Evolutionary conservation across 2,113 vertebrate genomes (phyloP), one percentile per base, ranked within the genome.

Genomic region (Sigmodon hispidus): DNA sequence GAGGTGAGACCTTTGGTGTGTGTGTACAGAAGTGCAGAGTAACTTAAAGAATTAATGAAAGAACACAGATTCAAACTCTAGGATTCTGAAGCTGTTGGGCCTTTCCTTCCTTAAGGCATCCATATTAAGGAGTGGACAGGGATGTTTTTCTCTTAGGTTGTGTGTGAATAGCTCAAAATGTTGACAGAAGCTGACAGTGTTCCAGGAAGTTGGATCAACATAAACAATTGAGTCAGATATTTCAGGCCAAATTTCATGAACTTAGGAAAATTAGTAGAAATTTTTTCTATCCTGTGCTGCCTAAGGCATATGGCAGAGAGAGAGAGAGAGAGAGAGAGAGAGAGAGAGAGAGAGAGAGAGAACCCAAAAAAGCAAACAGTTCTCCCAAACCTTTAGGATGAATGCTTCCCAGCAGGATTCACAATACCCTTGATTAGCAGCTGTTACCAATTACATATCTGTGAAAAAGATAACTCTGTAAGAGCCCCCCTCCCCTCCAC

Each of bases 401-500:
- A 94, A 96, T 94, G 77, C 84, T 93, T 29, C 12, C 55, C 29
- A 29, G 22, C 21, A 36, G 61, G 77, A 93, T 97, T 91, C 93
- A 97, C 97, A 97, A 97, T 97, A 90, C 86, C 81, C 96, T 92
- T 97, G 97, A 98, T 98, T 96, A 97, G 93, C 97, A 96, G 97
- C 97, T 98, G 96, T 85, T 96, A 55, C 96, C 96, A 98, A 98
- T 97, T 98, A 97, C 90, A 95, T 96, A 96, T 92, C 94, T 96
- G 94, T 86, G 90, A 84, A 91, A 93, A 90, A 94, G 94, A 96
- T 87, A 96, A 90, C 81, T 93, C 22, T 50, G 22, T 36, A 24
- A 72, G 81, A 93, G 80, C 85, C 94, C 95, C n/a, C 17, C 95
- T 34, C 17, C 36, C 48, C 40, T 94, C 93, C 72, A 95, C 48